Base-by-base conservation (phyloP, 2,888 invertebrate species). In the Catocala fraxini region DNA sequence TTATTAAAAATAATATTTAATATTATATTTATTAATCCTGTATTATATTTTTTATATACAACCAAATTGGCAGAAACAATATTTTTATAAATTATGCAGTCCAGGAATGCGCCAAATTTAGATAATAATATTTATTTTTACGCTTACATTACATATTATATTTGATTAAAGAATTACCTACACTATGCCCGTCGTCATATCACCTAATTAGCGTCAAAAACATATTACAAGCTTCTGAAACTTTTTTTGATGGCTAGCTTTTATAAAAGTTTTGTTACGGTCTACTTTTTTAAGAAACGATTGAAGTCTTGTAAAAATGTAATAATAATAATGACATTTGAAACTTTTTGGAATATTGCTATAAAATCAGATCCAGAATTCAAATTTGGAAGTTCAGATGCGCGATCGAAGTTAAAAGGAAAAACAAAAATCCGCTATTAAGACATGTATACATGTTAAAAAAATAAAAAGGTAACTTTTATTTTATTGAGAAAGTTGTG, bases 401-500 rank as follows among this genome's bases (percentile, higher is more conserved):
- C 9, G 39, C 10, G 6, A 41, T 15, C 7, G 11, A 57, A 42
- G 39, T 56, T 60, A 41, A 39, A 33, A 53, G 46, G 47, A 9
- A 25, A 25, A 48, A 48, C 25, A 39, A 7, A 7, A 39, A 6
- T 39, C 6, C 7, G 9, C 35, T 39, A 39, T 39, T 39, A 39
- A 39, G 35, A 7, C 9, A 9, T 6, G 7, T 6, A 39, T 39
- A 39, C 35, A 39, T 7, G 9, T 39, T 39, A 39, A 9, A 39
- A 39, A 39, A 35, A 35, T 6, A 35, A 7, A 6, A 39, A 39
- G 35, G 11, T 46, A 45, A 58, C 25, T 13, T 7, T 47, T 15
- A 15, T 53, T 56, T 58, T 56, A 59, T 63, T 53, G 47, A 39
- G 6, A 59, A 68, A 69, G 56, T 73, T 65, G 42, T 46, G 33